A percentile compares a stretch with the other conserved stretches of the same genome.
Conservation (phyloP, 2,113 vertebrate genomes). For the Herpetotheres cachinnans region DNA sequence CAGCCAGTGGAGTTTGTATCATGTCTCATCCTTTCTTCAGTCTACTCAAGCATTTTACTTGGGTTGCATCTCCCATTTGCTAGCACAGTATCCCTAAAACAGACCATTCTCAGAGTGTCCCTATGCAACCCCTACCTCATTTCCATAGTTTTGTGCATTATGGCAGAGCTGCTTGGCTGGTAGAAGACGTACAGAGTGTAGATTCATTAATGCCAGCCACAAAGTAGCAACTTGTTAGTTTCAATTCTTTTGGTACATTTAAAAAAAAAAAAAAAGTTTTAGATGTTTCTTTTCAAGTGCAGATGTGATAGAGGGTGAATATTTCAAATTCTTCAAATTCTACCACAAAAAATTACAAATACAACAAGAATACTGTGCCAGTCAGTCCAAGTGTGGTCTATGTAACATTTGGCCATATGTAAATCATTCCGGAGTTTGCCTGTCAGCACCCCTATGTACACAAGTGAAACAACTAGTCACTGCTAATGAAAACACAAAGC, state of each 20-base stretch:
- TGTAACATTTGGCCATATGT: neutral
- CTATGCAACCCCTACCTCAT: neutral
- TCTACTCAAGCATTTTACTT: neutral
- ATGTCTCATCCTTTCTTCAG: neutral
- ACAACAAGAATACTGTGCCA: neutral
- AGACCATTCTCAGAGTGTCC: neutral
- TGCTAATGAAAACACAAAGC: neutral
- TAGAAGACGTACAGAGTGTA: neutral
- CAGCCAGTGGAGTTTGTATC: neutral
- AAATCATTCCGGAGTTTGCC: neutral
- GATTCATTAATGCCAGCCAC: neutral
- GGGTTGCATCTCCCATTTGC: neutral
- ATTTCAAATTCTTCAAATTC: neutral
- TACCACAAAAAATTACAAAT: fast-evolving
- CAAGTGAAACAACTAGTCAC: neutral
- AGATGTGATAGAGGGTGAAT: neutral
- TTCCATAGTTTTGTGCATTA: neutral
- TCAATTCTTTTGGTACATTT: neutral
- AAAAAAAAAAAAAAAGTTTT: neutral
- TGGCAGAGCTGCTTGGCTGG: neutral
- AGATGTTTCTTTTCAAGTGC: neutral
- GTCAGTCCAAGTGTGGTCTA: neutral
- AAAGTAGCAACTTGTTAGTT: neutral
- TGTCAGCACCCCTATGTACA: neutral
- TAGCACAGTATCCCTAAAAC: neutral